Evolutionary conservation across 2,113 vertebrate species (phyloP).

Genomic region (Pungitius pungitius): DNA sequence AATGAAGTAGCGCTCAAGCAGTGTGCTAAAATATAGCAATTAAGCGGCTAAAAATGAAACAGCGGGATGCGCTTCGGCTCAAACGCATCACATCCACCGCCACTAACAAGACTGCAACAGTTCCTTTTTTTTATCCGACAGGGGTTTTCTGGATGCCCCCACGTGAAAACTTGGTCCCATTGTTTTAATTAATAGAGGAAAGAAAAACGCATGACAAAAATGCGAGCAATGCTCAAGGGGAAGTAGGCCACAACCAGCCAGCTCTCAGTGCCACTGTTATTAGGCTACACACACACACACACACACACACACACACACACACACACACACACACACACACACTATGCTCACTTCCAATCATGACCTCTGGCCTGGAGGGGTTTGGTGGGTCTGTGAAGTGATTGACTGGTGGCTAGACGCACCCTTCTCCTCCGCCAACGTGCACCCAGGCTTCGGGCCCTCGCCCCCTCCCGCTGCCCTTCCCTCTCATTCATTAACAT

Average conservation of each 20-base stretch:
- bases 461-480: slow-evolving; percentile 16
- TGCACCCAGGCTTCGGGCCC: slow-evolving; percentile 41
- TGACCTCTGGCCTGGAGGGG: slow-evolving; percentile 57
- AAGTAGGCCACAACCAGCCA: slow-evolving; percentile 67
- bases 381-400: slow-evolving; percentile 34
- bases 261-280: slow-evolving; percentile 31
- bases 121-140: slow-evolving; percentile 14
- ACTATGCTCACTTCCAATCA: slow-evolving; percentile 26
- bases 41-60: slow-evolving; percentile 44
- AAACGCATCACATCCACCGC: slow-evolving; percentile 30
- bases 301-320: no score
- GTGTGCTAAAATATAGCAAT: slow-evolving; percentile 32
- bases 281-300: no score
- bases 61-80: slow-evolving; percentile 16
- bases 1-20: slow-evolving; percentile 26
- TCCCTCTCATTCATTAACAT: slow-evolving; percentile 67
- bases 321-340: no score
- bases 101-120: slow-evolving; percentile 22
- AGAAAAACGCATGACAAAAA: slow-evolving; percentile 34
- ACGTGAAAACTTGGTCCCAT: slow-evolving; percentile 18
- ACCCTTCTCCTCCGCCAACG: slow-evolving; percentile 35
- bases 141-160: slow-evolving; percentile 19
- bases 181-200: slow-evolving; percentile 52
- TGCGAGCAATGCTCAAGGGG: slow-evolving; percentile 18
- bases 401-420: slow-evolving; percentile 56